Evolutionary conservation across 1,140 invertebrate species (phyloP).

Genomic region (Calephelis nemesis): DNA sequence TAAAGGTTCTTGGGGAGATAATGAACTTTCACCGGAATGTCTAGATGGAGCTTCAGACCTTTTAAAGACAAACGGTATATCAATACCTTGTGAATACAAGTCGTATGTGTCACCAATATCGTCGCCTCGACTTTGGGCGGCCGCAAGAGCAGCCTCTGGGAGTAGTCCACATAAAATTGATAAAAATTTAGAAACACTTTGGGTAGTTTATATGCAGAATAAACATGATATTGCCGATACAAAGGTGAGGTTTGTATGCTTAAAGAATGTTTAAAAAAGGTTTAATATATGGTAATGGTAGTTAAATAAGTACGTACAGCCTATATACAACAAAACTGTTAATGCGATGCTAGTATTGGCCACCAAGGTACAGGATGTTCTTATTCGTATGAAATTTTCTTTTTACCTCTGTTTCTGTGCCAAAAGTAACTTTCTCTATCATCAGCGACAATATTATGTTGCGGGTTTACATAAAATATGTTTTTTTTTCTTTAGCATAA

Average conservation of each 20-base stretch:
- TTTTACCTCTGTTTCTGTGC: too few relatives aligned
- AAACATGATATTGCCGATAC: slow-evolving; percentile 90
- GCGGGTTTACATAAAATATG: too few relatives aligned
- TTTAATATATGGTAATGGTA: too few relatives aligned
- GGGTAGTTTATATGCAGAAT: slow-evolving; percentile 96
- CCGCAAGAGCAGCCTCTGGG: slow-evolving; percentile 56
- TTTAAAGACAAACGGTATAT: slow-evolving; percentile 93
- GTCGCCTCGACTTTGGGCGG: slow-evolving; percentile 76
- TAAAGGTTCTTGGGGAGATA: slow-evolving; percentile 97
- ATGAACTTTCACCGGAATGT: slow-evolving; percentile 99
- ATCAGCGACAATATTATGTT: too few relatives aligned
- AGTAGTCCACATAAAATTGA: slow-evolving; percentile 43
- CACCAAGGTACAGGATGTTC: too few relatives aligned
- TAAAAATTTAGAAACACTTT: slow-evolving; percentile 90
- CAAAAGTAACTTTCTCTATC: too few relatives aligned
- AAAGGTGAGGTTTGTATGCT: slow-evolving; percentile 68
- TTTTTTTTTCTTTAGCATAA: too few relatives aligned
- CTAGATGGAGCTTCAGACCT: slow-evolving; percentile 96
- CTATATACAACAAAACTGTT: too few relatives aligned
- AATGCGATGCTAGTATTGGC: too few relatives aligned
- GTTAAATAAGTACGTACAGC: too few relatives aligned
- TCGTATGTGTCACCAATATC: slow-evolving; percentile 93
- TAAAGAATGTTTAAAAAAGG: too few relatives aligned
- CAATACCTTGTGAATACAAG: slow-evolving; percentile 94
- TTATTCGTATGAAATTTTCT: too few relatives aligned